Evolutionary conservation across 2,888 invertebrate genomes (phyloP).

Genomic region (Drosophila subsilvestris): DNA sequence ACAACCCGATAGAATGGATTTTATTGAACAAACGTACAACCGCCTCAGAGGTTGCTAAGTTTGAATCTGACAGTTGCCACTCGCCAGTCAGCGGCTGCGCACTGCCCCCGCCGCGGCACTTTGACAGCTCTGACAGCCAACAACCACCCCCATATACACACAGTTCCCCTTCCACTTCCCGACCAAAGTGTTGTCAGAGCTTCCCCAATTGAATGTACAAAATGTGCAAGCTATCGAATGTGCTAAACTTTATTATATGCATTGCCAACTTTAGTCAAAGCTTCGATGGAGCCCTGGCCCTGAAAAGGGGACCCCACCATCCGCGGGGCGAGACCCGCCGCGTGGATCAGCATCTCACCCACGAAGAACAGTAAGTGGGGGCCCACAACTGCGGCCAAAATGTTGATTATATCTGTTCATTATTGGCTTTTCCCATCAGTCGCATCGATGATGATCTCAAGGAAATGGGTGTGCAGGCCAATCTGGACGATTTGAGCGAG

Average conservation of each 20-base stretch:
- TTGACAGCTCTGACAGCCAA: slow-evolving; percentile 39
- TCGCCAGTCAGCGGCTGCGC: neutral
- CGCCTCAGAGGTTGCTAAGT: slow-evolving; percentile 25
- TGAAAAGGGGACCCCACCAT: slow-evolving; percentile 88
- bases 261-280: slow-evolving; percentile 77
- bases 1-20: slow-evolving; percentile 14
- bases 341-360: slow-evolving; percentile 88
- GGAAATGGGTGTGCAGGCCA: slow-evolving; percentile 86
- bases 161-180: slow-evolving; percentile 3
- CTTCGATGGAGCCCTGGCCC: slow-evolving; percentile 60
- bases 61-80: slow-evolving; percentile 31
- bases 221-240: slow-evolving; percentile 79
- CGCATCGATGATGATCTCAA: slow-evolving; percentile 92
- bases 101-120: slow-evolving; percentile 3
- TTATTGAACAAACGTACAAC: slow-evolving; percentile 67
- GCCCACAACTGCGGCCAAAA: neutral
- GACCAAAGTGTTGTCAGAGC: slow-evolving; percentile 9
- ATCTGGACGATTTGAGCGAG: slow-evolving; percentile 90
- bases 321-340: slow-evolving; percentile 87
- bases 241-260: slow-evolving; percentile 79
- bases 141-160: slow-evolving; percentile 28
- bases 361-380: slow-evolving; percentile 88
- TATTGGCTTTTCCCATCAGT: slow-evolving; percentile 83
- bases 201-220: slow-evolving; percentile 30
- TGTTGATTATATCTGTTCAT: neutral